These are phyloP conservation scores for Saturnia japonica DNA, from an alignment of 2,888 invertebrate genomes.

Conservation along the genomic window DNA sequence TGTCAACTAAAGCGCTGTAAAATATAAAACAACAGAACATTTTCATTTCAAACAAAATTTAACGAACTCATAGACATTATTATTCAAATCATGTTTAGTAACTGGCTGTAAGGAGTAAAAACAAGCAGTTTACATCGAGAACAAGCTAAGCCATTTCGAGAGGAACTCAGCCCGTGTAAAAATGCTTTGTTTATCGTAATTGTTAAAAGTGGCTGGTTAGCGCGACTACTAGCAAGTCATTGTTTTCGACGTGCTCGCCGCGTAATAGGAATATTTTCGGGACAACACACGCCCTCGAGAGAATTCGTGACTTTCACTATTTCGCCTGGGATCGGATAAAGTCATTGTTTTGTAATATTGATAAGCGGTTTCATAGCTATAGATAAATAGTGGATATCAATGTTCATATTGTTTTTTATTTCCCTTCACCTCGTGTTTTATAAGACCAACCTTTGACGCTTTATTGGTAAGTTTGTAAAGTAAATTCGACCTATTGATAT, in stretches of 20 bases:
- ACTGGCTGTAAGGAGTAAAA: slow-evolving; percentile 12
- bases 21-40: not conserved
- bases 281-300: slow-evolving; percentile 54
- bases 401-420: not conserved
- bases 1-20: not conserved
- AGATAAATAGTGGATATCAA: not conserved
- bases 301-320: slow-evolving; percentile 72
- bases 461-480: not conserved
- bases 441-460: not conserved
- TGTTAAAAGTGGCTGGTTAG: slow-evolving; percentile 78
- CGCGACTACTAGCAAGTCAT: slow-evolving; percentile 72
- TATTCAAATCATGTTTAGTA: slow-evolving; percentile 2
- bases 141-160: slow-evolving; percentile 21
- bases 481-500: too few relatives aligned
- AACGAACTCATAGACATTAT: slow-evolving; percentile 13
- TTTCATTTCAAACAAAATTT: slow-evolving; percentile 19
- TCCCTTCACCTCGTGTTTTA: not conserved
- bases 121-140: slow-evolving; percentile 19
- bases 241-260: slow-evolving; percentile 72
- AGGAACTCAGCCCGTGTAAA: slow-evolving; percentile 53
- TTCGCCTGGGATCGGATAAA: slow-evolving; percentile 43
- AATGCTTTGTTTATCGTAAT: slow-evolving; percentile 81
- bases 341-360: slow-evolving; percentile 35
- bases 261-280: slow-evolving; percentile 73
- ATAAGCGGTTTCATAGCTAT: slow-evolving; percentile 10